Conservation (phyloP, 2,113 vertebrate genomes). For the Mellivora capensis region DNA sequence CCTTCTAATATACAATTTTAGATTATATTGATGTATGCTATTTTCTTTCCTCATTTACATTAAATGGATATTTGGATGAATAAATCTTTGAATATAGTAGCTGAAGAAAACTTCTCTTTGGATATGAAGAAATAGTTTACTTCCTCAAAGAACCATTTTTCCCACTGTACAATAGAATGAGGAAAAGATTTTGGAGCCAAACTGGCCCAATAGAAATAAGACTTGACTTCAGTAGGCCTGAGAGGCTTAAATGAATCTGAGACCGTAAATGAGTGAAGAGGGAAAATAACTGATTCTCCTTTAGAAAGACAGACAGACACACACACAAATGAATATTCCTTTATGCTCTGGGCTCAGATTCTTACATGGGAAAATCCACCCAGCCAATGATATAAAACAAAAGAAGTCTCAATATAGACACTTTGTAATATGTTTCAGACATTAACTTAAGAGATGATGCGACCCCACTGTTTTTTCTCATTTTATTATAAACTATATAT, state of each 20-base stretch:
- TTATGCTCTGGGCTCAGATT: not conserved
- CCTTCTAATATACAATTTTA: not conserved
- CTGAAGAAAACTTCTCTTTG: not conserved
- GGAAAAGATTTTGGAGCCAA: not conserved
- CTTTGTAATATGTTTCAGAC: not conserved
- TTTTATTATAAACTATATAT: not conserved
- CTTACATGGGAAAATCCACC: not conserved
- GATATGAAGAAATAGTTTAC: not conserved
- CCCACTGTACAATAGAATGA: not conserved
- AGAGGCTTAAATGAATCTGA: not conserved
- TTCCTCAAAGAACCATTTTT: not conserved
- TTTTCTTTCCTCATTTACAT: constrained; percentile 25
- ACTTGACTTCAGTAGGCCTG: not conserved
- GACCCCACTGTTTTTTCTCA: not conserved
- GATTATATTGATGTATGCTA: not conserved
- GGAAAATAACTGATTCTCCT: not conserved
- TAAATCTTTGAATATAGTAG: not conserved
- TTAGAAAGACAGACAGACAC: not conserved
- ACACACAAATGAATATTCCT: not conserved
- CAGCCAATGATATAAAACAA: not conserved
- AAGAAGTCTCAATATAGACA: not conserved
- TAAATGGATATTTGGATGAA: not conserved
- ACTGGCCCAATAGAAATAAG: not conserved
- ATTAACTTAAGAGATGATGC: not conserved
- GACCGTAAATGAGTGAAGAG: not conserved